Evolutionary conservation across 2,113 vertebrate genomes (phyloP), one percentile per base, ranked within the genome.

Genomic region (Alligator sinensis): DNA sequence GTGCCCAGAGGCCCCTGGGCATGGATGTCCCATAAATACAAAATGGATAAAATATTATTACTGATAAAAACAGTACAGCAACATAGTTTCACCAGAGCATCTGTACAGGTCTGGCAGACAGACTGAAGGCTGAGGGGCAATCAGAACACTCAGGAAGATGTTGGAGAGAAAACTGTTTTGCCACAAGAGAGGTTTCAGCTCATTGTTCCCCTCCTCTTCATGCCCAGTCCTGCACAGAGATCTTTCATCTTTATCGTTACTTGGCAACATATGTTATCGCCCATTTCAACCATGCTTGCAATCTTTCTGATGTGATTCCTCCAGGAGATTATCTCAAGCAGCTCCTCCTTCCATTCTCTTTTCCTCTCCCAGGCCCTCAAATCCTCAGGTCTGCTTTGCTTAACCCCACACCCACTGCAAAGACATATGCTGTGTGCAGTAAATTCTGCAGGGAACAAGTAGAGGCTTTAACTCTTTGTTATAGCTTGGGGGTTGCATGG

Each of bases 21-120:
- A 93, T 66, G 89, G 80, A 80, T 96, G 97, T 84, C 92, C 95
- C 96, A 96, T 82, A 97, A 97, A 96, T 96, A 96, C 85, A 86
- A 97, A 95, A 95, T 59, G 91, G 82, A 86, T 95, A 94, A 88
- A 75, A 80, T 75, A 90, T 90, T 92, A 93, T 75, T 89, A 83
- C 87, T 92, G 94, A 80, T 88, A 95, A 87, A 61, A 95, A 96
- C 94, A 68, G 25, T 85, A 62, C 62, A 59, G 63, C 74, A 80
- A 82, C 85, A 92, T 64, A 83, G 59, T 92, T 97, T 86, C 1
- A 0, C 28, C 85, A 78, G 28, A 90, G 94, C 93, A 86, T 82
- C 38, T 22, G 21, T 64, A 34, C 27, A 63, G 6, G 4, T 85
- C 24, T 84, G 86, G 79, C 28, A 82, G n/a, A 82, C 38, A 86